Conservation (phyloP, 2,113 vertebrate species). For the Lutjanus erythropterus region DNA sequence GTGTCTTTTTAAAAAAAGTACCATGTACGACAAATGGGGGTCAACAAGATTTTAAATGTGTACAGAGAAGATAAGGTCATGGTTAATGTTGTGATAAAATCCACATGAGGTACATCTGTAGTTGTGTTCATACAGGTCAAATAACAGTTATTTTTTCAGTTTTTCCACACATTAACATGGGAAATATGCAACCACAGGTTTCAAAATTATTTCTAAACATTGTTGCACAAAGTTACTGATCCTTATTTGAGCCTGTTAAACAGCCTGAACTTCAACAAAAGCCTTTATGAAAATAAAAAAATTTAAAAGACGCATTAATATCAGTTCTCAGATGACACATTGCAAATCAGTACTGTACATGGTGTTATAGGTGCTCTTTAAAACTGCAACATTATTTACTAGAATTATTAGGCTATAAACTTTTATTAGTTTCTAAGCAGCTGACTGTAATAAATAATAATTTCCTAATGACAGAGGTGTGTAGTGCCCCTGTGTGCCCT, state of each 20-base stretch:
- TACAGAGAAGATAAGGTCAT: neutral
- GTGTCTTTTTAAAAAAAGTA: neutral
- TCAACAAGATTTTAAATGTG: neutral
- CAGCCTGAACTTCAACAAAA: neutral
- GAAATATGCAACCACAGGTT: too few relatives aligned
- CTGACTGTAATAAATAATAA: constrained; percentile 6
- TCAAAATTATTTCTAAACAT: neutral
- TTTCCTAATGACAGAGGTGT: neutral
- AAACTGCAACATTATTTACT: neutral
- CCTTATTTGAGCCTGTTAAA: neutral
- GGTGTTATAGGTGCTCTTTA: too few relatives aligned
- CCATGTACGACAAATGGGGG: neutral
- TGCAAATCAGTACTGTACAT: neutral
- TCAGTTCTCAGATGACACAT: neutral
- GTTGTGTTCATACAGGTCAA: neutral
- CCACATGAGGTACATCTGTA: neutral
- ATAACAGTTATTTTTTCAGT: too few relatives aligned
- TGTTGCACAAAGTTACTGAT: neutral
- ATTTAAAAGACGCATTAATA: neutral
- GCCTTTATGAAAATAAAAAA: neutral
- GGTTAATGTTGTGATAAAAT: neutral
- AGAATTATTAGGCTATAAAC: neutral
- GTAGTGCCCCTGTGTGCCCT: constrained; percentile 38
- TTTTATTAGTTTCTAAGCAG: constrained; percentile 2
- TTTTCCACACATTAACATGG: too few relatives aligned